These are phyloP conservation scores for Machimus rusticus DNA, from an alignment of 2,888 invertebrate genomes.

Conservation along the genomic window DNA sequence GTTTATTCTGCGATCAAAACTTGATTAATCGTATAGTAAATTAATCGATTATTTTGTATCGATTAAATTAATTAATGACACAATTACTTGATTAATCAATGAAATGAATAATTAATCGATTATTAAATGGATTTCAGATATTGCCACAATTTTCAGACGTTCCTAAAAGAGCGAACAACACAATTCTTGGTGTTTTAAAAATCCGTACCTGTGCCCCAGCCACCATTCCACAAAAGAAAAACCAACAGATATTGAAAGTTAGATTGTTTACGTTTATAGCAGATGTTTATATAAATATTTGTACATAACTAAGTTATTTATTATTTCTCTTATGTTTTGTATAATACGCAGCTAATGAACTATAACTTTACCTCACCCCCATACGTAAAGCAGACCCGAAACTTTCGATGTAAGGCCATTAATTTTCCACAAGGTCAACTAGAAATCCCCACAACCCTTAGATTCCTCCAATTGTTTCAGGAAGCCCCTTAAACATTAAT, in stretches of 20 bases:
- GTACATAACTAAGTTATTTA: slow-evolving; percentile 37
- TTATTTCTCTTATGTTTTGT: slow-evolving; percentile 11
- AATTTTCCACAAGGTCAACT: background rate
- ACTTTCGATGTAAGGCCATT: background rate
- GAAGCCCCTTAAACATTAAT: background rate
- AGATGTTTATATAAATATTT: slow-evolving; percentile 38
- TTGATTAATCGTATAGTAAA: too few species aligned
- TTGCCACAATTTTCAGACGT: background rate
- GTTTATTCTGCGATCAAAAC: too few species aligned
- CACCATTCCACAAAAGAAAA: slow-evolving; percentile 25
- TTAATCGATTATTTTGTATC: too few species aligned
- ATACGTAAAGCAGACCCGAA: background rate
- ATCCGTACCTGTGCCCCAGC: background rate
- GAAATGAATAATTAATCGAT: too few species aligned
- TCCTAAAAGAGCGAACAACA: background rate
- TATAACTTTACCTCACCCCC: background rate
- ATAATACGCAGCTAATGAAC: background rate
- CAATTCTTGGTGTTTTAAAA: background rate
- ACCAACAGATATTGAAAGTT: slow-evolving; percentile 31
- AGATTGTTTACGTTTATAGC: slow-evolving; percentile 20
- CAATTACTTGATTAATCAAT: too few species aligned
- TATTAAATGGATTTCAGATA: too few species aligned
- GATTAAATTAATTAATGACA: too few species aligned
- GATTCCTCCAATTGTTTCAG: background rate
- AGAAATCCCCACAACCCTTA: background rate